phyloP scores from a whole-genome alignment of 2,797 vertebrate species.

The Eleutherodactylus coqui region DNA sequence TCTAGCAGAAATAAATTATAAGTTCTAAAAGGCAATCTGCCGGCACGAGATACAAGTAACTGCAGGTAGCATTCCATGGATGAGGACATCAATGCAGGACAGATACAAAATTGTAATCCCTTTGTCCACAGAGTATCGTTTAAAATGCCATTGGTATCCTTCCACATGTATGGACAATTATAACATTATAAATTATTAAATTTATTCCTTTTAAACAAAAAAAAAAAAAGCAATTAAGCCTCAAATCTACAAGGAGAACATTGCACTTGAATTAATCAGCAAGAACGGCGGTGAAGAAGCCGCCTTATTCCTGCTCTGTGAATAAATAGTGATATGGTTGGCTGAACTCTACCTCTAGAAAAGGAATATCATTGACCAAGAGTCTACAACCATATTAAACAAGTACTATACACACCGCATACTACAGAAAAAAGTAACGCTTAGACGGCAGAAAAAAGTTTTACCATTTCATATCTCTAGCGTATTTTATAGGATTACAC shows the following conservation, averaged over 20 bases:
- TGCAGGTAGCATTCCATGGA: slow-evolving; percentile 30
- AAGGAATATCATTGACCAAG: slow-evolving; percentile 77
- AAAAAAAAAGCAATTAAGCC: slow-evolving; percentile 71
- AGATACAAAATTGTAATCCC: background rate
- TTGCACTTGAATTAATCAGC: slow-evolving; percentile 80
- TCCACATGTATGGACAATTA: slow-evolving; percentile 39
- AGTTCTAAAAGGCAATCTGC: background rate
- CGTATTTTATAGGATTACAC: background rate
- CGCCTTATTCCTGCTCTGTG: slow-evolving; percentile 74
- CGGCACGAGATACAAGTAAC: background rate
- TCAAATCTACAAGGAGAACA: slow-evolving; percentile 81
- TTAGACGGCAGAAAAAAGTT: background rate
- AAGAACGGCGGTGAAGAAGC: slow-evolving; percentile 72
- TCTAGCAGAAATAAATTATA: background rate
- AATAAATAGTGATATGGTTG: slow-evolving; percentile 83
- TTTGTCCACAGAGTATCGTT: slow-evolving; percentile 61
- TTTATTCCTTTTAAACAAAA: slow-evolving; percentile 41
- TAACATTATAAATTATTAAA: too few relatives aligned
- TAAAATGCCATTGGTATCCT: slow-evolving; percentile 64
- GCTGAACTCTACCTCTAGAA: slow-evolving; percentile 73
- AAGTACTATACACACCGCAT: slow-evolving; percentile 76
- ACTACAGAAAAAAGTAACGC: slow-evolving; percentile 72
- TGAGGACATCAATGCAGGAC: background rate
- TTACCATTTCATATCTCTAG: background rate
- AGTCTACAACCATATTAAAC: slow-evolving; percentile 76